A percentile compares a stretch with the other conserved stretches of the same genome.
phyloP scores from a whole-genome alignment of 2,113 vertebrate genomes.

The Fregata magnificens region DNA sequence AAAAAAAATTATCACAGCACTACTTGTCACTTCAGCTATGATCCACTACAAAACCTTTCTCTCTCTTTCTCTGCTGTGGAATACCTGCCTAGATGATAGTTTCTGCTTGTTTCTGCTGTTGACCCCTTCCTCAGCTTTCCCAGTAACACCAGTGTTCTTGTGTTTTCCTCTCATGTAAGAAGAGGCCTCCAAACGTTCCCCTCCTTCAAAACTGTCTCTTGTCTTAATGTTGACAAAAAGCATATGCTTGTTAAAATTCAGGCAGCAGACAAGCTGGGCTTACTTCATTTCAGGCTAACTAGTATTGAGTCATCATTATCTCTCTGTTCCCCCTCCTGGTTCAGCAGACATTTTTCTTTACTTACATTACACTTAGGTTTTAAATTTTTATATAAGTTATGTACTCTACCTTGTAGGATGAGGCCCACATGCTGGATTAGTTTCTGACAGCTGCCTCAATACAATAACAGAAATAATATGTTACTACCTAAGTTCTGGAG shows the following conservation, averaged over 20 bases:
- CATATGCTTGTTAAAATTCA: not conserved
- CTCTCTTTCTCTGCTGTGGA: not conserved
- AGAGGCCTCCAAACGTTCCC: not conserved
- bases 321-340: not conserved
- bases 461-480: not conserved
- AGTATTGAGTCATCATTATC: not conserved
- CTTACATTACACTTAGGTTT: not conserved
- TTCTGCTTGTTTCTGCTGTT: not conserved
- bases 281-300: not conserved
- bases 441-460: not conserved
- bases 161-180: not conserved
- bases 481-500: not conserved
- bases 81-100: not conserved
- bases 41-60: not conserved
- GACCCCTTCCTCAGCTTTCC: not conserved
- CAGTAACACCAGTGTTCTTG: not conserved
- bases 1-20: not conserved
- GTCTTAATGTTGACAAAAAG: not conserved
- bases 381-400: not conserved
- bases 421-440: not conserved
- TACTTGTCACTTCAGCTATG: not conserved
- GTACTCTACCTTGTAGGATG: not conserved
- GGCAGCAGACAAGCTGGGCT: not conserved
- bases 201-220: not conserved
- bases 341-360: not conserved